Evolutionary conservation across 92 coral and sea anemone species (phyloP).

Genomic region (Epizoanthus illoricatus): DNA sequence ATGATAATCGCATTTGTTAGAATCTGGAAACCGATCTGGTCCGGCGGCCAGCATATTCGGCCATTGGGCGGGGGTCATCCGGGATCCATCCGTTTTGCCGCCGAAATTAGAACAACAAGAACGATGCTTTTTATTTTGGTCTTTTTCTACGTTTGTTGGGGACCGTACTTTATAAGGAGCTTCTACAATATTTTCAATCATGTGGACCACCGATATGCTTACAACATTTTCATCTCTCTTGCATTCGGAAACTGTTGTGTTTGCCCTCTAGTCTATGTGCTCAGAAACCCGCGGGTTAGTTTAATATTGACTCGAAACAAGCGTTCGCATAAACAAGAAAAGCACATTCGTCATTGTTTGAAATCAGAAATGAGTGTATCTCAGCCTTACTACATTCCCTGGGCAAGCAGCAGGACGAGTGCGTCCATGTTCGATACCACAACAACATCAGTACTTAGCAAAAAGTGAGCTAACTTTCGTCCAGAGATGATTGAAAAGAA

Average conservation of each 20-base stretch:
- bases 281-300: conserved; percentile 74
- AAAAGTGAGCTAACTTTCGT: too few relatives aligned
- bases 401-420: conserved; percentile 39
- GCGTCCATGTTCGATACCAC: conserved; percentile 4
- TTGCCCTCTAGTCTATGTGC: conserved; percentile 62
- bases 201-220: not conserved
- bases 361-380: conserved; percentile 23
- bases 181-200: conserved; percentile 38
- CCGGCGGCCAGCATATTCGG: conserved; percentile 57
- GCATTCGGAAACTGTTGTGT: conserved; percentile 63
- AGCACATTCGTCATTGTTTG: conserved; percentile 31
- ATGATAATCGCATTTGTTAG: conserved; percentile 44
- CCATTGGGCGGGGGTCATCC: conserved; percentile 73
- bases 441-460: conserved; percentile 1
- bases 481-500: too few relatives aligned
- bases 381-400: conserved; percentile 4
- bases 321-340: conserved; percentile 38
- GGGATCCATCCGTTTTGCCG: conserved; percentile 65
- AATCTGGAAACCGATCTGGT: conserved; percentile 65
- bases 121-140: conserved; percentile 61
- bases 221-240: conserved; percentile 42
- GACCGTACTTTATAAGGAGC: conserved; percentile 54
- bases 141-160: conserved; percentile 64
- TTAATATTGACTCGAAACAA: conserved; percentile 52
- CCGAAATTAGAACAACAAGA: conserved; percentile 73